phyloP scores from a whole-genome alignment of 2,888 invertebrate species.

The Dermolepida albohirtum region DNA sequence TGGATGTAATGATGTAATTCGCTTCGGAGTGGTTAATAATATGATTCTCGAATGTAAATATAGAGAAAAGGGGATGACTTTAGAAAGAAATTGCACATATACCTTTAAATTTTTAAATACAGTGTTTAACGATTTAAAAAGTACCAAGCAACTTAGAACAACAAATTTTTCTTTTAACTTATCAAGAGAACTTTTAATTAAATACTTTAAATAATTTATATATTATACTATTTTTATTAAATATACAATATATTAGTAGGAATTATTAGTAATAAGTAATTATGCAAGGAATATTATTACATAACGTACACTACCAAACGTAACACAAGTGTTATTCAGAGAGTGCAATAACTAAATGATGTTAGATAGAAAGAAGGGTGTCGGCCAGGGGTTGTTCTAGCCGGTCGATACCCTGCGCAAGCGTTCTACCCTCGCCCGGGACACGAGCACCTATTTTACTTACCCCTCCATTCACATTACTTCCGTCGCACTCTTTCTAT shows the following conservation, averaged over 20 bases:
- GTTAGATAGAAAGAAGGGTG: slow-evolving; percentile 67
- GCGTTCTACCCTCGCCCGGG: slow-evolving; percentile 59
- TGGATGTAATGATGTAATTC: slow-evolving; percentile 23
- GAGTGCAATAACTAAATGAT: slow-evolving; percentile 74
- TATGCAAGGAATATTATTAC: slow-evolving; percentile 68
- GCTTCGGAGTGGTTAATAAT: slow-evolving; percentile 10
- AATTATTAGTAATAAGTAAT: slow-evolving; percentile 67
- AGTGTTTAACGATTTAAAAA: slow-evolving; percentile 61
- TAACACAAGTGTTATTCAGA: slow-evolving; percentile 74
- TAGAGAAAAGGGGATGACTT: slow-evolving; percentile 10
- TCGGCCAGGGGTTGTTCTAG: slow-evolving; percentile 65
- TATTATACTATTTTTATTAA: slow-evolving; percentile 66
- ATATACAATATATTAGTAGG: slow-evolving; percentile 65
- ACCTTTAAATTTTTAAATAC: slow-evolving; percentile 55
- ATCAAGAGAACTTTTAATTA: slow-evolving; percentile 62
- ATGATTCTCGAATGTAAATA: slow-evolving; percentile 1
- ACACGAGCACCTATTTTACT: slow-evolving; percentile 48
- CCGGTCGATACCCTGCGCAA: slow-evolving; percentile 65
- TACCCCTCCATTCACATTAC: slow-evolving; percentile 48
- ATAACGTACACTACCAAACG: slow-evolving; percentile 72
- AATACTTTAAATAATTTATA: slow-evolving; percentile 62
- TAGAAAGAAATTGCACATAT: slow-evolving; percentile 39
- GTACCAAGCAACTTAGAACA: slow-evolving; percentile 64
- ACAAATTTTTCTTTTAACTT: slow-evolving; percentile 56
- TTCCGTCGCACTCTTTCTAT: slow-evolving; percentile 41